These are phyloP conservation scores for Agrilus biguttatus DNA, from an alignment of 2,888 invertebrate species.

Conservation along the genomic window DNA sequence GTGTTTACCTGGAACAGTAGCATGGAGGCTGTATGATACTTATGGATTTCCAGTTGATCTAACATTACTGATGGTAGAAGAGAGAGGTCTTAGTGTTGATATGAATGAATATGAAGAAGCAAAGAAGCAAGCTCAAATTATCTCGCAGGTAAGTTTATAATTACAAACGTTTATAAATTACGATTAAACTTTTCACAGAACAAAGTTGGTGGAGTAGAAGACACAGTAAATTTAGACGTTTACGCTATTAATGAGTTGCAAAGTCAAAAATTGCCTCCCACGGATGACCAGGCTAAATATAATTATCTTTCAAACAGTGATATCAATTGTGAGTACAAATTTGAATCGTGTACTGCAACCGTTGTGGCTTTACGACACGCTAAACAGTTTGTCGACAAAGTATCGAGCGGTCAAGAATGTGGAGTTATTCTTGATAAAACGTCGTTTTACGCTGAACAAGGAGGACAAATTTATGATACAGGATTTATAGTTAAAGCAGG, in stretches of 20 bases:
- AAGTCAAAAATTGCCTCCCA: constrained; percentile 56
- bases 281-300: constrained; percentile 89
- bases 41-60: constrained; percentile 98
- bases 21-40: constrained; percentile 97
- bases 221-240: constrained; percentile 81
- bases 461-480: constrained; percentile 95
- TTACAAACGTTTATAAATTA: background rate
- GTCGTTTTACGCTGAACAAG: constrained; percentile 97
- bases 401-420: constrained; percentile 75
- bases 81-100: constrained; percentile 77
- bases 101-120: constrained; percentile 84
- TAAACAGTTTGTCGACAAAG: constrained; percentile 74
- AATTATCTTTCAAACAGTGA: constrained; percentile 56
- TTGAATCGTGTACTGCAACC: constrained; percentile 54
- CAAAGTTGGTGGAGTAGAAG: constrained; percentile 64
- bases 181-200: constrained; percentile 31
- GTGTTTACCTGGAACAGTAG: constrained; percentile 84
- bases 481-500: constrained; percentile 74
- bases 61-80: constrained; percentile 95
- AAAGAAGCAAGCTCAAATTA: constrained; percentile 75
- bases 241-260: constrained; percentile 89
- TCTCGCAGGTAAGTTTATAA: constrained; percentile 52
- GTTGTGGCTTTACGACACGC: constrained; percentile 69
- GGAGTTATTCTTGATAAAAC: constrained; percentile 85
- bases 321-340: constrained; percentile 60